Evolutionary conservation across 2,113 vertebrate species (phyloP), one percentile per base, ranked within the genome.

Genomic region (Australoheros scitulus): DNA sequence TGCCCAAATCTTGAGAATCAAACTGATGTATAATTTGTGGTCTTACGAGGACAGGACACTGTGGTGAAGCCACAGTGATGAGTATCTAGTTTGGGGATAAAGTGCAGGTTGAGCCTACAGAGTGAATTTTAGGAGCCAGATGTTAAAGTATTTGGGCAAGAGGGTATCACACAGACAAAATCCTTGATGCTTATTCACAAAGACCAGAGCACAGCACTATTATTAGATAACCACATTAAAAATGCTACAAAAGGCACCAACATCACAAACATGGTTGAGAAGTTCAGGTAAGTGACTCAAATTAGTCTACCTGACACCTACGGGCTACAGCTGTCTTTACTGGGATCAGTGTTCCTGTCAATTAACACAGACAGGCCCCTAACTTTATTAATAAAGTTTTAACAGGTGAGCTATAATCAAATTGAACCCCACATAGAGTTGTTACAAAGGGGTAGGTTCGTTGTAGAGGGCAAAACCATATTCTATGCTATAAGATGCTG

Each of bases 21-120:
- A 72, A 72, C 43, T 72, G 68, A 72, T 55, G 47, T 72, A 72
- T 72, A 72, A 72, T 72, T 72, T 55, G 47, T 55, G 68, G 68
- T 72, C 29, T 72, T 72, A 55, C 47, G 18, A 72, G 47, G 68
- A 72, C 47, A 72, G 68, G 26, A 72, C 68, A 72, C 43, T 55
- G 68, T 20, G 68, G 47, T 72, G 47, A 72, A 55, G 26, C 26
- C 68, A 72, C 18, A 55, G 68, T 55, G 68, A 72, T 1, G 47
- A 72, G 47, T 32, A 72, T 55, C 68, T 55, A 55, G 68, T 34
- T 72, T 55, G 47, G 68, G 26, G 68, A 72, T 72, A 72, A 72
- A 72, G 26, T 55, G 52, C 68, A 72, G 47, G 68, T 72, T 72
- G 47, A 72, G 68, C 50, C 52, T n/a, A 11, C 20, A 17, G 8